Evolutionary conservation across 2,888 invertebrate species (phyloP).

Genomic region (Drosophila conformis): DNA sequence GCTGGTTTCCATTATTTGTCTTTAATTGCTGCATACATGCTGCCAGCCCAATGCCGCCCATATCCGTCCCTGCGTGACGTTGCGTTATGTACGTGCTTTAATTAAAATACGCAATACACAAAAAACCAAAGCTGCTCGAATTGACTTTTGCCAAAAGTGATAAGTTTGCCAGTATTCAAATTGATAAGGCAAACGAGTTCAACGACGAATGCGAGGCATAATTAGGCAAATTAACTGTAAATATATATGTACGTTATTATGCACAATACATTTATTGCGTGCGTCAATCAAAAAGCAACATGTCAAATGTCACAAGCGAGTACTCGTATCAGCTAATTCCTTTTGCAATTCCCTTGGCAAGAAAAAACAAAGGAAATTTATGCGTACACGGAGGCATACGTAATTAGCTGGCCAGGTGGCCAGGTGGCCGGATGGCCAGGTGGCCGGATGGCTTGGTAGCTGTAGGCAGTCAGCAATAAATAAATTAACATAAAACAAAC

Average conservation of each 20-base stretch:
- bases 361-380: conserved; percentile 51
- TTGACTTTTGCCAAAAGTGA: conserved; percentile 46
- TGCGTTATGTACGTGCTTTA: conserved; percentile 67
- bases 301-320: conserved; percentile 69
- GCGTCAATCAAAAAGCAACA: conserved; percentile 75
- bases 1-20: conserved; percentile 77
- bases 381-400: conserved; percentile 61
- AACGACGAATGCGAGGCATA: conserved; percentile 29
- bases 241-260: conserved; percentile 42
- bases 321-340: conserved; percentile 53
- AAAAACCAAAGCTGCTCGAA: conserved; percentile 8
- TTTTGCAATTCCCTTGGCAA: conserved; percentile 22
- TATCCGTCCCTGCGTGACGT: not conserved
- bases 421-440: not conserved
- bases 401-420: conserved; percentile 71
- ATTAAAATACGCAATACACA: conserved; percentile 69
- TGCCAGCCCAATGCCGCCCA: not conserved
- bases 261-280: conserved; percentile 52
- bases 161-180: conserved; percentile 64
- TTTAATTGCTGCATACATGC: conserved; percentile 76
- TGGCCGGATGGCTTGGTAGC: conserved; percentile 5
- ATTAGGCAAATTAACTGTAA: conserved; percentile 71
- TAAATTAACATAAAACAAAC: conserved; percentile 80
- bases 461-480: conserved; percentile 62
- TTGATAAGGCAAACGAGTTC: conserved; percentile 48